Percentiles rank a stretch among this genome's conserved stretches.
Conservation (phyloP, 37 sponge, comb jelly and placozoan genomes). For the Ianthella basta region DNA sequence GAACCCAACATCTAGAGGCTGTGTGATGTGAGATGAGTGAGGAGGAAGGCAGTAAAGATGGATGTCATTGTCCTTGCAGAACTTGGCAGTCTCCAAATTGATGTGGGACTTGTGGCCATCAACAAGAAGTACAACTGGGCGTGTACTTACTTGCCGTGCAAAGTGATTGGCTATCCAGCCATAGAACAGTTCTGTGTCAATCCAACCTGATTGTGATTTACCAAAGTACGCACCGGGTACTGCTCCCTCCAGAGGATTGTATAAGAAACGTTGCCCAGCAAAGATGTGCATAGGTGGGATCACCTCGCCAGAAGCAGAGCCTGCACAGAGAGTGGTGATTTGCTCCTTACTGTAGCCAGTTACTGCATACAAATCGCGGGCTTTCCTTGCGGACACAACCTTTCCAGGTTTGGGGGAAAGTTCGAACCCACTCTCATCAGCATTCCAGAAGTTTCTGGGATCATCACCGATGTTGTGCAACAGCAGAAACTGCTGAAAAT, state of each 20-base stretch:
- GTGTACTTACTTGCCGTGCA: not conserved
- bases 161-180: constrained; percentile 54
- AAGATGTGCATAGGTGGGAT: constrained; percentile 62
- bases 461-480: constrained; percentile 6
- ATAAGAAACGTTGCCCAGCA: constrained; percentile 39
- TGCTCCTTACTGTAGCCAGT: constrained; percentile 25
- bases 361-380: constrained; percentile 16
- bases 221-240: constrained; percentile 57
- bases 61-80: constrained; percentile 17
- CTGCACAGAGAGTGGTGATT: constrained; percentile 46
- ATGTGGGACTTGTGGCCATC: constrained; percentile 49
- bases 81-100: constrained; percentile 1
- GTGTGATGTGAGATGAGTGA: constrained; percentile 29
- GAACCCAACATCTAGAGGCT: constrained; percentile 29
- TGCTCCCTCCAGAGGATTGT: constrained; percentile 47
- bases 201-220: constrained; percentile 47
- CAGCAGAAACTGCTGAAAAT: constrained; percentile 28
- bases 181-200: constrained; percentile 49
- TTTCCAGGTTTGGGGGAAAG: constrained; percentile 48
- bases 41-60: constrained; percentile 28
- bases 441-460: constrained; percentile 43
- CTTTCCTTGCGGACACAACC: not conserved
- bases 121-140: constrained; percentile 45
- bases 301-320: constrained; percentile 28
- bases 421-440: constrained; percentile 48